Percentiles rank a stretch among this genome's conserved stretches.
phyloP scores from a whole-genome alignment of 2,113 vertebrate genomes.

The Callorhinus ursinus region DNA sequence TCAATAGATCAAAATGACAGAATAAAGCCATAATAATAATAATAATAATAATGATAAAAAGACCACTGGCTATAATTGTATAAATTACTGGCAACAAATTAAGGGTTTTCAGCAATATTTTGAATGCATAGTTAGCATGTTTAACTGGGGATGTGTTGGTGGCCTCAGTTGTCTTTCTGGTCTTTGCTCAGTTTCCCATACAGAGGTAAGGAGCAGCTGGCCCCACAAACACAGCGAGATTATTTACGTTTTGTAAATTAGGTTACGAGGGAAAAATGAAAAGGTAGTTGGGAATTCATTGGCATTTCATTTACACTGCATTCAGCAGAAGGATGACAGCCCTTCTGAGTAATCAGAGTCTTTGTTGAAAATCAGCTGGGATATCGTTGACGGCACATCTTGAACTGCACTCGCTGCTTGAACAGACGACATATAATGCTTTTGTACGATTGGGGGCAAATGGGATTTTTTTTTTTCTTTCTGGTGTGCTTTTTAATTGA shows the following conservation, averaged over 20 bases:
- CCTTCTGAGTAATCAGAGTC: slow-evolving; percentile 64
- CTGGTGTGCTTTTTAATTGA: slow-evolving; percentile 51
- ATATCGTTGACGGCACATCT: not conserved
- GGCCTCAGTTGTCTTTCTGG: slow-evolving; percentile 51
- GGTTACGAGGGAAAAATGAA: slow-evolving; percentile 63
- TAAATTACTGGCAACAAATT: slow-evolving; percentile 83
- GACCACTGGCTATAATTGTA: slow-evolving; percentile 75
- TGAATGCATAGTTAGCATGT: slow-evolving; percentile 74
- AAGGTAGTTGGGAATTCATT: slow-evolving; percentile 66
- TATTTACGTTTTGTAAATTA: slow-evolving; percentile 78
- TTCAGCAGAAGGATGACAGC: slow-evolving; percentile 46
- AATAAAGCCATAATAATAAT: slow-evolving; percentile 76
- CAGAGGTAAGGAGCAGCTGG: slow-evolving; percentile 50
- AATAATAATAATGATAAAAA: slow-evolving; percentile 70
- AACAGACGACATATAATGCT: not conserved
- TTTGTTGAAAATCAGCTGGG: slow-evolving; percentile 75
- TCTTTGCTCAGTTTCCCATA: slow-evolving; percentile 48
- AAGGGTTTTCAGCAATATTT: slow-evolving; percentile 83
- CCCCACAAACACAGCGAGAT: slow-evolving; percentile 52
- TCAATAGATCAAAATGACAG: slow-evolving; percentile 84
- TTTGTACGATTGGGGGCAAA: not conserved
- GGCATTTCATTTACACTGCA: slow-evolving; percentile 39
- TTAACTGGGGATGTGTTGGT: slow-evolving; percentile 59
- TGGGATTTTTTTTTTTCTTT: not conserved
- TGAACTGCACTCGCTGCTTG: not conserved